Conservation (phyloP, 1,140 invertebrate genomes). For the Melitaea cinxia region DNA sequence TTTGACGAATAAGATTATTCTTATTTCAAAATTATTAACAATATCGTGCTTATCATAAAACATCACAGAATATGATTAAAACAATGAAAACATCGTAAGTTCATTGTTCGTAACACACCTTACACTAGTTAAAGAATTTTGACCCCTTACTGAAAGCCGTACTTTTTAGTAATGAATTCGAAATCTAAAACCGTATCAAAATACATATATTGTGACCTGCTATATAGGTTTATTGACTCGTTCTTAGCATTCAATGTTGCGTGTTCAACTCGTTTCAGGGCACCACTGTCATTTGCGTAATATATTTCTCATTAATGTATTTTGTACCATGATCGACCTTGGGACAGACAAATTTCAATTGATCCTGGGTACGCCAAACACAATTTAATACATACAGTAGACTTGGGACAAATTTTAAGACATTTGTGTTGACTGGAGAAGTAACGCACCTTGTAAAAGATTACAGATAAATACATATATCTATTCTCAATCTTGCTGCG, state of each 20-base stretch:
- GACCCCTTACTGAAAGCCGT: neutral
- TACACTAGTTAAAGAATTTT: neutral
- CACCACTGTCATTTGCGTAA: constrained; percentile 12
- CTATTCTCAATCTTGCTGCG: too few species aligned
- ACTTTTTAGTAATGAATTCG: constrained; percentile 1
- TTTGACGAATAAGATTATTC: too few species aligned
- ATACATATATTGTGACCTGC: constrained; percentile 1
- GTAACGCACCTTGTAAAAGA: too few species aligned
- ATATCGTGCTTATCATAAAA: too few species aligned
- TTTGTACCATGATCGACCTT: neutral
- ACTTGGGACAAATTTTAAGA: too few species aligned
- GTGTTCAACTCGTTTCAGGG: constrained; percentile 17
- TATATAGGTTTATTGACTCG: constrained; percentile 11
- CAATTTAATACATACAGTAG: too few species aligned
- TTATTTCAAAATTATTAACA: too few species aligned
- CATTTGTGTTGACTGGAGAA: too few species aligned
- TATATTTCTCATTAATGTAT: constrained; percentile 2
- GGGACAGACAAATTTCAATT: neutral
- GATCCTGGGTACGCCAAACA: too few species aligned
- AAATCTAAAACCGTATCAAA: constrained; percentile 14
- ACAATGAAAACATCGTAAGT: neutral
- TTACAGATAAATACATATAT: too few species aligned
- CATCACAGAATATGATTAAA: too few species aligned
- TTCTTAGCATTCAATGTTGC: constrained; percentile 20
- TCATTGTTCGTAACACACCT: neutral